phyloP scores from a whole-genome alignment of 2,797 vertebrate genomes.

The Macroramphosus scolopax region DNA sequence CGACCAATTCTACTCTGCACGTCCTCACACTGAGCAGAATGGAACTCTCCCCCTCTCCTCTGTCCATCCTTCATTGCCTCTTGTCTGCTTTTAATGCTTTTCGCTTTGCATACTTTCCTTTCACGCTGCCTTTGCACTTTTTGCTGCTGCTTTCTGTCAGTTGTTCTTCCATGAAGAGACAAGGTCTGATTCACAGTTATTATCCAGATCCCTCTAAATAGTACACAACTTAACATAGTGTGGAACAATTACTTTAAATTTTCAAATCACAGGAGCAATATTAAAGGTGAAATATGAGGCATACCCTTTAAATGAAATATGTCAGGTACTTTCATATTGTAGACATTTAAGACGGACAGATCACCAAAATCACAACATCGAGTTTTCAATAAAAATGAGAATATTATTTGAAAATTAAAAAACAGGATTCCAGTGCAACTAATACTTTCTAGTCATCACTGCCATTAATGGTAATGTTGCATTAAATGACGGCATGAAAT shows the following conservation, averaged over 20 bases:
- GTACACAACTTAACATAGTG: neutral
- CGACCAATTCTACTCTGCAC: slow-evolving; percentile 33
- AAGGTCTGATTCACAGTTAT: slow-evolving; percentile 54
- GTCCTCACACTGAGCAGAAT: slow-evolving; percentile 28
- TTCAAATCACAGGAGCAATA: no score
- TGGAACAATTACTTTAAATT: no score
- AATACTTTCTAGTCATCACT: no score
- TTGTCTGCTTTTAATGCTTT: slow-evolving; percentile 12
- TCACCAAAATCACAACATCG: no score
- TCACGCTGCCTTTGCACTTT: slow-evolving; percentile 64
- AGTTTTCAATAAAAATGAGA: no score
- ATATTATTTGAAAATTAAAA: no score
- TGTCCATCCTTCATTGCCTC: slow-evolving; percentile 59
- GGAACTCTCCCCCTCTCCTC: slow-evolving; percentile 62
- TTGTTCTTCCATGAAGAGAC: slow-evolving; percentile 37
- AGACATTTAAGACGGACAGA: no score
- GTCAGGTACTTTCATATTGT: no score
- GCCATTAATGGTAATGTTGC: no score
- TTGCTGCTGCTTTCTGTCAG: slow-evolving; percentile 50
- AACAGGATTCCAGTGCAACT: no score
- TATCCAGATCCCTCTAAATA: neutral
- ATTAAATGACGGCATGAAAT: no score
- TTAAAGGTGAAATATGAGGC: neutral
- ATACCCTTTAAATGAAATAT: no score
- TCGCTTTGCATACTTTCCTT: slow-evolving; percentile 73